Conservation (phyloP, 2,888 invertebrate species). For the Nycteola revayana region DNA sequence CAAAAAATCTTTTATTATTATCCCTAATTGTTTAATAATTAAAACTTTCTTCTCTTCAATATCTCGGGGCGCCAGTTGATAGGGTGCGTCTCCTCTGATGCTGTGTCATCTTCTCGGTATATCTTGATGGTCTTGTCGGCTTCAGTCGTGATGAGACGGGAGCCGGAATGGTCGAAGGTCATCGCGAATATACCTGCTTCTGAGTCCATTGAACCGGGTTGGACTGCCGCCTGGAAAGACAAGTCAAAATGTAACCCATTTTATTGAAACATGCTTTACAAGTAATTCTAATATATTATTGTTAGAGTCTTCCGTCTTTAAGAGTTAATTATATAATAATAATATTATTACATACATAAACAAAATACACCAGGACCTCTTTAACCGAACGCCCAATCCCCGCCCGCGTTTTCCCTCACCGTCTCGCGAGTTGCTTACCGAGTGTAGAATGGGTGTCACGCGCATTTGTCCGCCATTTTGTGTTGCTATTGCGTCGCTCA, state of each 20-base stretch:
- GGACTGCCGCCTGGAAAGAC: constrained; percentile 90
- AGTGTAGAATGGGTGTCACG: no score
- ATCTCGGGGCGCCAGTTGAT: constrained; percentile 99
- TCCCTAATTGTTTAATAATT: constrained; percentile 45
- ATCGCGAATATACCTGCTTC: constrained; percentile 99
- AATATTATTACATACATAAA: no score
- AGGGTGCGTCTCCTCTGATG: constrained; percentile 97
- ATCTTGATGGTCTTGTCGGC: constrained; percentile 99
- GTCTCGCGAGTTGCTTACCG: no score
- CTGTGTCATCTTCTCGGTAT: constrained; percentile 98
- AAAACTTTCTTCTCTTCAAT: constrained; percentile 94
- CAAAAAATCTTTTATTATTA: constrained; percentile 14
- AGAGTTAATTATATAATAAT: no score
- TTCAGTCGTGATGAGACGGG: constrained; percentile 96
- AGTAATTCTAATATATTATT: no score
- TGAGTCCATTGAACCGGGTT: constrained; percentile 99
- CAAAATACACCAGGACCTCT: no score
- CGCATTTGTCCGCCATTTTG: no score
- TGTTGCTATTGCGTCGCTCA: no score
- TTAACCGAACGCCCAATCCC: no score
- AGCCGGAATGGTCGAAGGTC: constrained; percentile 97
- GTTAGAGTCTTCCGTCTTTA: no score
- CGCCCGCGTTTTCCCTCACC: no score
- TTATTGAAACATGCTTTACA: no score
- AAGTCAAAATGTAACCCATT: neutral